Conservation (phyloP, 2,888 invertebrate species). For the Lutraria lutraria region DNA sequence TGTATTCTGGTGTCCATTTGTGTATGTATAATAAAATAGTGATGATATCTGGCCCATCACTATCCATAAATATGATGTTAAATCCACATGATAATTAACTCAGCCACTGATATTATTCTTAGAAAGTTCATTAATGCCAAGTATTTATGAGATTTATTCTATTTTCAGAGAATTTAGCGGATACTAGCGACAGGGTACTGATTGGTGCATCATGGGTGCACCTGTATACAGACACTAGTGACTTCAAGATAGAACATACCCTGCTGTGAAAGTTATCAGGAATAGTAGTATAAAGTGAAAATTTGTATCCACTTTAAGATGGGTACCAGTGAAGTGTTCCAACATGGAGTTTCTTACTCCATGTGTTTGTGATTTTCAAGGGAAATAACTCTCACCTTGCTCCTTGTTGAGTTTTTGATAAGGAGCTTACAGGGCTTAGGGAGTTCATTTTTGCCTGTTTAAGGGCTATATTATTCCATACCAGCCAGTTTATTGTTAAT, state of each 20-base stretch:
- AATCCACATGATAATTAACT: too few relatives aligned
- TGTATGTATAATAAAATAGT: too few relatives aligned
- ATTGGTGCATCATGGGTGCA: constrained; percentile 40
- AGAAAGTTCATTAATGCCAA: neutral
- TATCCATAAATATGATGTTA: too few relatives aligned
- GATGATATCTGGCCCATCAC: too few relatives aligned
- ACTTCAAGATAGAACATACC: neutral
- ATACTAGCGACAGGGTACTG: constrained; percentile 21
- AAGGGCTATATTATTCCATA: constrained; percentile 19
- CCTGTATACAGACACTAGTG: constrained; percentile 15
- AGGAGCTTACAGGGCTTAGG: constrained; percentile 61
- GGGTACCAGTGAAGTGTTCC: constrained; percentile 41
- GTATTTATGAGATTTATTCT: constrained; percentile 13
- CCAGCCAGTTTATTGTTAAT: constrained; percentile 3
- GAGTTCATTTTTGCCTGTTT: constrained; percentile 42
- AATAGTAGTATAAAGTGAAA: constrained; percentile 1
- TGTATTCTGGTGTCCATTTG: too few relatives aligned
- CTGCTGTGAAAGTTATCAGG: constrained; percentile 1
- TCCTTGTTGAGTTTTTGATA: constrained; percentile 71
- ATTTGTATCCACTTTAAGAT: constrained; percentile 9
- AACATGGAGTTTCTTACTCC: constrained; percentile 47
- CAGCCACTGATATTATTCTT: too few relatives aligned
- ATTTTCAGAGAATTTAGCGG: constrained; percentile 41
- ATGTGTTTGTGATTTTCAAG: constrained; percentile 55
- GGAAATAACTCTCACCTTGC: constrained; percentile 69